These are phyloP conservation scores for Diploscapter pachys DNA, from an alignment of 1,140 invertebrate genomes.

Conservation along the genomic window DNA sequence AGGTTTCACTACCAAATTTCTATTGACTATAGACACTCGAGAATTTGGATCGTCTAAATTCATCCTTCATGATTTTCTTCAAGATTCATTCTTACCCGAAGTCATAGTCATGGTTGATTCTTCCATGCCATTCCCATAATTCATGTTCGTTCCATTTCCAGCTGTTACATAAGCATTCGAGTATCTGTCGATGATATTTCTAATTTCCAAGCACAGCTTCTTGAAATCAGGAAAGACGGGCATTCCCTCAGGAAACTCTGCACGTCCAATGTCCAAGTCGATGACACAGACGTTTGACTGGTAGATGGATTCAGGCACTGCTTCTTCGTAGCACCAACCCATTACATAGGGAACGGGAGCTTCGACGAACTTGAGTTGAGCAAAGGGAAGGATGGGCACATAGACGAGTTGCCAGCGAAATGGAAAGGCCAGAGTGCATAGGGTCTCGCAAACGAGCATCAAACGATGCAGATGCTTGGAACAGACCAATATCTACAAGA, in stretches of 20 bases:
- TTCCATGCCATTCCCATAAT: no score
- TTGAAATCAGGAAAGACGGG: conserved; percentile 83
- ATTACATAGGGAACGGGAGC: conserved; percentile 96
- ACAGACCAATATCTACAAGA: no score
- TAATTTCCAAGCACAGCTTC: conserved; percentile 67
- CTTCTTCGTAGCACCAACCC: conserved; percentile 69
- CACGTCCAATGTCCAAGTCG: conserved; percentile 84
- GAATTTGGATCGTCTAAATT: no score
- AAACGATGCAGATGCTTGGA: conserved; percentile 64
- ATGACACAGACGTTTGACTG: conserved; percentile 85
- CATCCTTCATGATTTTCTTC: no score
- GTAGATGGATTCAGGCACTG: conserved; percentile 66
- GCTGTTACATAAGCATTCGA: no score
- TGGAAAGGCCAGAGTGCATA: conserved; percentile 83
- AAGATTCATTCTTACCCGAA: no score
- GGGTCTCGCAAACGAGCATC: conserved; percentile 92
- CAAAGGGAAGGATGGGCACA: conserved; percentile 92
- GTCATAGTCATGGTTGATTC: no score
- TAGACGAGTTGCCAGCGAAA: conserved; percentile 98
- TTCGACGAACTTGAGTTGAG: conserved; percentile 91
- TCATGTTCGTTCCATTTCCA: no score
- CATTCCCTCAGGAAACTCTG: conserved; percentile 90
- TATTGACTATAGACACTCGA: no score
- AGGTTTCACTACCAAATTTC: not conserved
- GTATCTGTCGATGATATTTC: conserved; percentile 61